phyloP scores from a whole-genome alignment of 2,113 vertebrate genomes.

The Entelurus aequoreus region DNA sequence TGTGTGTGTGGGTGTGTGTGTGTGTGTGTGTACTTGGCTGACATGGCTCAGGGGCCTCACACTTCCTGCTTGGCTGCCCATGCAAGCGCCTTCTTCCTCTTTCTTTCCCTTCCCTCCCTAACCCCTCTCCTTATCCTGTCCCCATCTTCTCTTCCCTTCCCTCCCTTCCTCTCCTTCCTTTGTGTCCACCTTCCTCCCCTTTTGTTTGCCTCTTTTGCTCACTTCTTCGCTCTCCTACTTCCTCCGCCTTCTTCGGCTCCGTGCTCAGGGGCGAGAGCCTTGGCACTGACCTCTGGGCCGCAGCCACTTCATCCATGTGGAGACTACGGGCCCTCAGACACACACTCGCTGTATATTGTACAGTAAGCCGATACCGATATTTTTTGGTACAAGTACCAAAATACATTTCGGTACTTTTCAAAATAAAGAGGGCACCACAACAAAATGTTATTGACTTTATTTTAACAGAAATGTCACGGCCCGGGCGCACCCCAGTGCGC shows the following conservation, averaged over 20 bases:
- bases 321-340: constrained; percentile 50
- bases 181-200: constrained; percentile 32
- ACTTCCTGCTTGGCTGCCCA: constrained; percentile 80
- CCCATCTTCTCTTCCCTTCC: constrained; percentile 31
- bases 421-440: too few species aligned
- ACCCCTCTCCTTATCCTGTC: too few species aligned
- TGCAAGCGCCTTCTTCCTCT: constrained; percentile 57
- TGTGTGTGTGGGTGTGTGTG: constrained; percentile 38
- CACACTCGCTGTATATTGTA: constrained; percentile 1
- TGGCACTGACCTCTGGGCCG: constrained; percentile 75
- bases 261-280: constrained; percentile 63
- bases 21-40: constrained; percentile 59
- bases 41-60: constrained; percentile 76
- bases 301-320: constrained; percentile 75
- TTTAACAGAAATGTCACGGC: too few species aligned
- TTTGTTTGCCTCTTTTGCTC: constrained; percentile 58
- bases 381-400: too few species aligned
- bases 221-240: constrained; percentile 58
- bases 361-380: neutral
- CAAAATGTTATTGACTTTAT: too few species aligned
- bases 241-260: constrained; percentile 49
- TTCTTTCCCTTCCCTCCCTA: constrained; percentile 48
- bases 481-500: too few species aligned
- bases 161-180: constrained; percentile 40
- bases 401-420: too few species aligned